A percentile compares a stretch with the other conserved stretches of the same genome.
Conservation (phyloP, 92 coral and sea anemone genomes). For the Blastomussa wellsi region DNA sequence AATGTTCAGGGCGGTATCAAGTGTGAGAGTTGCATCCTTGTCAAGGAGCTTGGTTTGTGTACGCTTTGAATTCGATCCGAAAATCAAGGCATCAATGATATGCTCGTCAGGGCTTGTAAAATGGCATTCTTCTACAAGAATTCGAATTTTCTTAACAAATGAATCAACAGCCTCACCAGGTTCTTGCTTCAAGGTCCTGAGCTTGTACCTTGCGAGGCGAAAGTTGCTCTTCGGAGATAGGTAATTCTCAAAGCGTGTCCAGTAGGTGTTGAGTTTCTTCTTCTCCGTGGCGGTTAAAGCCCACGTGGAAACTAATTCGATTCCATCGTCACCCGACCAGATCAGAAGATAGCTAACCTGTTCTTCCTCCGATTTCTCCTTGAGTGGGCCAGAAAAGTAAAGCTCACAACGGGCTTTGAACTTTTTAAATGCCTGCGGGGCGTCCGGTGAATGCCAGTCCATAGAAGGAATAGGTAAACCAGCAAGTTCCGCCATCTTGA, state of each 20-base stretch:
- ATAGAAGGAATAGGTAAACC: too few relatives aligned
- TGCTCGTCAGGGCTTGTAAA: constrained; percentile 39
- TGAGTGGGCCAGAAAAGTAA: too few relatives aligned
- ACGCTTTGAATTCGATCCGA: constrained; percentile 50
- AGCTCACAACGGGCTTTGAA: too few relatives aligned
- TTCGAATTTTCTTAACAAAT: constrained; percentile 64
- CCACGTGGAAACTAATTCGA: constrained; percentile 55
- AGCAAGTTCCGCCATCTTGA: too few relatives aligned
- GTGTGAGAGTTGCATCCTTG: constrained; percentile 11
- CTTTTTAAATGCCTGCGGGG: too few relatives aligned
- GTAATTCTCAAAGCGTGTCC: constrained; percentile 66
- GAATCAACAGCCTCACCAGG: constrained; percentile 62
- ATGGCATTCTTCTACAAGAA: constrained; percentile 66
- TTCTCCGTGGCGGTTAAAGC: constrained; percentile 22
- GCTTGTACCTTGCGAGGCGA: constrained; percentile 52
- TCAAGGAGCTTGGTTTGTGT: constrained; percentile 51
- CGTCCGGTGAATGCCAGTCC: too few relatives aligned
- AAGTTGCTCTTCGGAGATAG: constrained; percentile 68
- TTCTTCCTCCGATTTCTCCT: too few relatives aligned
- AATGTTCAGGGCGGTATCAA: constrained; percentile 25
- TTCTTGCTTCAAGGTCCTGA: constrained; percentile 25
- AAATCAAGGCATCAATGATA: constrained; percentile 48
- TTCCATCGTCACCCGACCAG: constrained; percentile 62
- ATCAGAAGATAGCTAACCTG: constrained; percentile 57
- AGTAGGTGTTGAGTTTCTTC: constrained; percentile 62